Percentiles rank a stretch among this genome's conserved stretches.
Conservation (phyloP, 2,113 vertebrate species). For the Cynoglossus semilaevis region DNA sequence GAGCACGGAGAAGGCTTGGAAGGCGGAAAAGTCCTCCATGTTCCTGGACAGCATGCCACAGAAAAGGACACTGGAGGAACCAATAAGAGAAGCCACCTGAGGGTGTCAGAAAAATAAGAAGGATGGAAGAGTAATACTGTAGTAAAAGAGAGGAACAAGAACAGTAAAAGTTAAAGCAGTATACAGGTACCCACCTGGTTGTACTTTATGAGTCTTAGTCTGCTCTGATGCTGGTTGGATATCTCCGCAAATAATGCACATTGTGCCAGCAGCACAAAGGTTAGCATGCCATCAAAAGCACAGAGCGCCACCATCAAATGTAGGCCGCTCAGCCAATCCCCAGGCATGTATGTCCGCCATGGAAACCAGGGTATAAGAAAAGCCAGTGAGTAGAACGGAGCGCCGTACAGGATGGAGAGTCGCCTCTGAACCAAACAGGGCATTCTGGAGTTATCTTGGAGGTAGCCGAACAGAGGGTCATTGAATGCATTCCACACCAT, state of each 20-base stretch:
- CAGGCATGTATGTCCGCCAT: slow-evolving; percentile 79
- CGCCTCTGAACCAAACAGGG: slow-evolving; percentile 73
- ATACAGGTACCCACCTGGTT: slow-evolving; percentile 69
- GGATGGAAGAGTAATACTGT: neutral
- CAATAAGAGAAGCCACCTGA: slow-evolving; percentile 78
- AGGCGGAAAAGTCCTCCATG: slow-evolving; percentile 81
- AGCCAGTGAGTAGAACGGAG: slow-evolving; percentile 78
- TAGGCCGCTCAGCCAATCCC: slow-evolving; percentile 84
- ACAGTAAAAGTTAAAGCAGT: neutral
- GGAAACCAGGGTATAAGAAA: slow-evolving; percentile 94
- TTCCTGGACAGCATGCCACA: slow-evolving; percentile 83
- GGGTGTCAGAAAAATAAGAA: neutral
- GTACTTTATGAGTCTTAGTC: slow-evolving; percentile 81
- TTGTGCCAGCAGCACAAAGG: slow-evolving; percentile 85
- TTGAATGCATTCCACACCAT: slow-evolving; percentile 91
- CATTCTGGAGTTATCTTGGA: slow-evolving; percentile 80
- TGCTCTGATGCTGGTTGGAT: slow-evolving; percentile 72
- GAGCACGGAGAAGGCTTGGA: slow-evolving; percentile 76
- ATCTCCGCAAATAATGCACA: slow-evolving; percentile 85
- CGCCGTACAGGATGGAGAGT: slow-evolving; percentile 80
- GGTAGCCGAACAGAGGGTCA: slow-evolving; percentile 85
- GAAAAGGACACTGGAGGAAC: slow-evolving; percentile 84
- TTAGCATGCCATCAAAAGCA: slow-evolving; percentile 82
- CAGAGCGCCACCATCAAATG: slow-evolving; percentile 82
- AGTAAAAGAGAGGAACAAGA: neutral